Evolutionary conservation across 30 jellyfish, hydroid and myxozoan genomes (phyloP).

Genomic region (Haliclystus octoradiatus): DNA sequence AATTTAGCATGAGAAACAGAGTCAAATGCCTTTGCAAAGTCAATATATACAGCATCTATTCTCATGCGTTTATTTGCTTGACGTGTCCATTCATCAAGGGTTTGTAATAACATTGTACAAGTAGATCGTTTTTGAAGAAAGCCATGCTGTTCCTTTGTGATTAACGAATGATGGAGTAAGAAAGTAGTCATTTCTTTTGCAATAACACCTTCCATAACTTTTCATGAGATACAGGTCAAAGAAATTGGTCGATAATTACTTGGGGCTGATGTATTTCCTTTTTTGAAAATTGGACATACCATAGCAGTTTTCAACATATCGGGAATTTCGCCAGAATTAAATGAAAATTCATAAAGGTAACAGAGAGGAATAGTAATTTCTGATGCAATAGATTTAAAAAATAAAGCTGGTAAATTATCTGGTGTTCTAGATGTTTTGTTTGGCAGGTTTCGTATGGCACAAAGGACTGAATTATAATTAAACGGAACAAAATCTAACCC

Average conservation of each 20-base stretch:
- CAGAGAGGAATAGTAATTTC: no score
- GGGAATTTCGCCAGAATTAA: conserved; percentile 15
- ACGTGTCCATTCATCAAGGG: not conserved
- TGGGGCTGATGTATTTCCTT: conserved; percentile 19
- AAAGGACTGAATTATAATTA: no score
- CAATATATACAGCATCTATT: conserved; percentile 13
- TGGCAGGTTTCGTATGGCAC: no score
- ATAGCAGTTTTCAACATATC: conserved; percentile 14
- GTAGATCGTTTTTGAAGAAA: conserved; percentile 6
- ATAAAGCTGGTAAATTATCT: no score
- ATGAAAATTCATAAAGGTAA: no score
- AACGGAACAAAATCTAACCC: no score
- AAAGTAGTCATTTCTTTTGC: conserved; percentile 10
- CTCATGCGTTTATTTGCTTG: conserved; percentile 14
- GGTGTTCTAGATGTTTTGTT: no score
- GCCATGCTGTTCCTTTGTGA: conserved; percentile 15
- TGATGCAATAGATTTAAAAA: no score
- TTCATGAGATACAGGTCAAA: no score
- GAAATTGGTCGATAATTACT: conserved; percentile 29
- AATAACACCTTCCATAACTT: conserved; percentile 20
- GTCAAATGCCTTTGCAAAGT: no score
- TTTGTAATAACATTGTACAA: conserved; percentile 10
- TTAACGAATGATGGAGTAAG: not conserved
- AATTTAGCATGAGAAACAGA: no score
- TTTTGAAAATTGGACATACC: conserved; percentile 17